Evolutionary conservation across 2,888 invertebrate species (phyloP), one percentile per base, ranked within the genome.

Genomic region (Drosophila antonietae): DNA sequence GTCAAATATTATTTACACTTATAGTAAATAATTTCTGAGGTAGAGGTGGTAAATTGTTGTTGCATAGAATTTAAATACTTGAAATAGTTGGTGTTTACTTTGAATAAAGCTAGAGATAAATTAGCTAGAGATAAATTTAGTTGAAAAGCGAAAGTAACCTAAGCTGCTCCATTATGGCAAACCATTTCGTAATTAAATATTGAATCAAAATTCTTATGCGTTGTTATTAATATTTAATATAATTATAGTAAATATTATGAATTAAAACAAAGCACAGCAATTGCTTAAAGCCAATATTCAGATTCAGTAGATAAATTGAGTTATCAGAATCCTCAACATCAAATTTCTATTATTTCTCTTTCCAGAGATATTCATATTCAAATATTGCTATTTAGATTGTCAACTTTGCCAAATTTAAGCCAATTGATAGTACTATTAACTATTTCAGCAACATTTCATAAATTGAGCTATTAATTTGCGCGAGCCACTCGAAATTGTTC

Each of bases 381-480:
- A 49, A 31, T 31, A 12, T 33, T 49, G 47, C 31, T 31, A 49
- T 31, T 49, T 31, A 18, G 10, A 1, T 9, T n/a, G 47, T 10
- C 15, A 2, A 2, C 10, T 10, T n/a, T 4, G 49, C 10, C 12
- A 6, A 12, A 10, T 23, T 20, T 10, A 8, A 53, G 2, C 37
- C 15, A 37, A 15, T 23, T 53, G 20, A 7, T 35, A 23, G 37
- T 15, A 37, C 8, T 23, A 35, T 49, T 49, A 49, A n/a, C 37
- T 37, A 31, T 10, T 37, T 37, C 33, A 37, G 10, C 12, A 28
- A 1, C 10, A 43, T 56, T 67, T 47, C 39, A 53, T 64, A 57
- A 73, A 75, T 77, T 47, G 51, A 75, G 73, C 57, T 41, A 67
- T 71, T 47, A 77, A 49, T 69, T 56, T 28, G 57, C 61, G 61